A percentile compares a stretch with the other conserved stretches of the same genome.
phyloP scores from a whole-genome alignment of 1,140 invertebrate species.

The Lasioglossum albipes region DNA sequence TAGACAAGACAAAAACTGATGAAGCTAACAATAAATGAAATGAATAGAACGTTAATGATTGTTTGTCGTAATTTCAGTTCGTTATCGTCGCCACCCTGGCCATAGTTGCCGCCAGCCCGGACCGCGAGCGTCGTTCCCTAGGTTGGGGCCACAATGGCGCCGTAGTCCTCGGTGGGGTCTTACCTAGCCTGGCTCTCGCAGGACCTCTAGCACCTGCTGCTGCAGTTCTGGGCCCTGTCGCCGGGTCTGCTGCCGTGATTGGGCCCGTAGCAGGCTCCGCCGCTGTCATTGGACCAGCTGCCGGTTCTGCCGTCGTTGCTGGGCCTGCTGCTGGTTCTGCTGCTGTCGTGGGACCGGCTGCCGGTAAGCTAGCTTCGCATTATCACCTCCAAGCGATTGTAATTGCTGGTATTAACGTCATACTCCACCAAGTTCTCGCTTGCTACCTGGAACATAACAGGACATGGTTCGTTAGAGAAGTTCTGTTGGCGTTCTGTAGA shows the following conservation, averaged over 20 bases:
- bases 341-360: conserved; percentile 56
- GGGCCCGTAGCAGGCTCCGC: conserved; percentile 41
- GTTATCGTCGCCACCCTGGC: conserved; percentile 39
- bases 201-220: conserved; percentile 39
- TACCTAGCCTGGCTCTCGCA: conserved; percentile 25
- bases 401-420: neutral
- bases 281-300: conserved; percentile 52
- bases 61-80: conserved; percentile 27
- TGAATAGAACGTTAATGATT: neutral
- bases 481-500: no score
- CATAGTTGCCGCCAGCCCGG: conserved; percentile 41
- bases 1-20: no score
- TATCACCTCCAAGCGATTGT: neutral
- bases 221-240: conserved; percentile 53
- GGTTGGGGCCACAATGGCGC: conserved; percentile 47
- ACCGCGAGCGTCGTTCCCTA: conserved; percentile 60
- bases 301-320: conserved; percentile 49
- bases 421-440: neutral
- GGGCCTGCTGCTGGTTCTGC: conserved; percentile 52
- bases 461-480: no score
- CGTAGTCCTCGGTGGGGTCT: conserved; percentile 42
- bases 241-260: conserved; percentile 38
- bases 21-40: no score
- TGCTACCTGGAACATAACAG: no score
- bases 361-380: conserved; percentile 14